A percentile compares a stretch with the other conserved stretches of the same genome.
Evolutionary conservation across 2,888 invertebrate species (phyloP).

Genomic region (Monochamus alternatus): DNA sequence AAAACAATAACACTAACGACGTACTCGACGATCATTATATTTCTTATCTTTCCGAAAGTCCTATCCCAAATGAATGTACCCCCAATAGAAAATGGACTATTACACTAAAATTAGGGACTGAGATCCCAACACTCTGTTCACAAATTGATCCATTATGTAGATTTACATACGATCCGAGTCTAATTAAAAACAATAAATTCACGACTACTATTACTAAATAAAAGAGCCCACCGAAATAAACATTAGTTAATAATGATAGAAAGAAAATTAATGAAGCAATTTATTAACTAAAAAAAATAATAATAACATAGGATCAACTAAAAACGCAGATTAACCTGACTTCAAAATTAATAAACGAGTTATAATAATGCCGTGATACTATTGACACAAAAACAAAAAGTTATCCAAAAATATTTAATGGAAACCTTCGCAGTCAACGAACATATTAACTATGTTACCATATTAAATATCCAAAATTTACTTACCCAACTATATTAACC

Average conservation of each 20-base stretch:
- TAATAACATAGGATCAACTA: constrained; percentile 38
- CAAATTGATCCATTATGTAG: background rate
- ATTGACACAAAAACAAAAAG: too few relatives aligned
- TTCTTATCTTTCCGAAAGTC: background rate
- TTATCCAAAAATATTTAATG: too few relatives aligned
- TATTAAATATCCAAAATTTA: too few relatives aligned
- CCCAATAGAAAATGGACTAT: background rate
- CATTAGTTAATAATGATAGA: background rate
- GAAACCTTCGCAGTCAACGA: too few relatives aligned
- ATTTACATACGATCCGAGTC: too few relatives aligned
- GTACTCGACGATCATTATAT: too few relatives aligned
- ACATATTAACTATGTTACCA: too few relatives aligned
- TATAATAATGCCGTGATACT: too few relatives aligned
- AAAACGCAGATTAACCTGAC: background rate
- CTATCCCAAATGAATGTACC: background rate
- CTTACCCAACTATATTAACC: background rate
- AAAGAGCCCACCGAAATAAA: background rate
- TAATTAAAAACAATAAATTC: background rate
- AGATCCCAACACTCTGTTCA: too few relatives aligned
- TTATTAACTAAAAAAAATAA: constrained; percentile 40
- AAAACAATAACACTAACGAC: too few relatives aligned
- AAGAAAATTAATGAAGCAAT: constrained; percentile 31
- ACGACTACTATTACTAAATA: background rate
- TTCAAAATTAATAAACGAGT: background rate
- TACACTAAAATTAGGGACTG: background rate